Evolutionary conservation across 2,797 vertebrate species (phyloP).

Genomic region (Lagodon rhomboides): DNA sequence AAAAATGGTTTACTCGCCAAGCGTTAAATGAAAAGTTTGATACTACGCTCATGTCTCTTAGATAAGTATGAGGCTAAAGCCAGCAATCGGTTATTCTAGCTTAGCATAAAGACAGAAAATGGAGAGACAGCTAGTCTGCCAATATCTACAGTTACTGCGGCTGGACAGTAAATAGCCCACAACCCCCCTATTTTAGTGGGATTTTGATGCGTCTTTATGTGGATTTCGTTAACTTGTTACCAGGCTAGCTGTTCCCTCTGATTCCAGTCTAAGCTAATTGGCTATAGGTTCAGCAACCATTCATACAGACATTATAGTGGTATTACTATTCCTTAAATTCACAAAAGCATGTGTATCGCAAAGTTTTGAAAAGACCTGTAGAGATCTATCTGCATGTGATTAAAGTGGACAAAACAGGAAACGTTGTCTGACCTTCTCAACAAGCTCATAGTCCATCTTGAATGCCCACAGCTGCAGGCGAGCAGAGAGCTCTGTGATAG

Average conservation of each 20-base stretch:
- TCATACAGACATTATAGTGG: not conserved
- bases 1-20: not conserved
- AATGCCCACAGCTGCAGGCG: constrained; percentile 99
- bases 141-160: not conserved
- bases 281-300: not conserved
- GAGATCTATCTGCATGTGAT: constrained; percentile 23
- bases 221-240: not conserved
- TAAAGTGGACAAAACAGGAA: constrained; percentile 13
- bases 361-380: not conserved
- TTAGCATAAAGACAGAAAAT: not conserved
- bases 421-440: constrained; percentile 91
- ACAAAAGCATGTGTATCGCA: not conserved
- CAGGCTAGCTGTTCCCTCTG: not conserved
- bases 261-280: not conserved
- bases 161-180: not conserved
- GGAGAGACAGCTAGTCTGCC: not conserved
- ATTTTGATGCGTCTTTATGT: not conserved
- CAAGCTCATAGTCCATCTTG: constrained; percentile 97
- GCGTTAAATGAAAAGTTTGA: not conserved
- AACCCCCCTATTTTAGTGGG: not conserved
- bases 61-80: not conserved
- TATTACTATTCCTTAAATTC: not conserved
- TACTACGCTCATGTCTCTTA: too few relatives aligned
- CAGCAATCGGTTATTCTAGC: not conserved
- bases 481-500: constrained; percentile 95